Evolutionary conservation across 1,140 invertebrate species (phyloP).

Genomic region (Pseudoatta argentina): DNA sequence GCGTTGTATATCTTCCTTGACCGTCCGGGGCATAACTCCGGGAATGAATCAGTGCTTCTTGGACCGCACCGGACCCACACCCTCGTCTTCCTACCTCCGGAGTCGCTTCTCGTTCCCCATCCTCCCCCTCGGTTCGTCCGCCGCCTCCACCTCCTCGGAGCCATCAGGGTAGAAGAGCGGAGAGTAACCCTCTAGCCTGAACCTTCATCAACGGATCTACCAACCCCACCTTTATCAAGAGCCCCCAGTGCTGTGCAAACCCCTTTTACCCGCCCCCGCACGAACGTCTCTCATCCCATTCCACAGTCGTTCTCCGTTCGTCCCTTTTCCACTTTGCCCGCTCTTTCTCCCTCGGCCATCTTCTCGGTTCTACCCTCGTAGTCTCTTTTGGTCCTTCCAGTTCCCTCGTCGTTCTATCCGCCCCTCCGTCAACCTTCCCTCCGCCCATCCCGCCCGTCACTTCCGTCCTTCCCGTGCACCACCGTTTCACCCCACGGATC

Average conservation of each 20-base stretch:
- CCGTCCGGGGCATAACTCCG: slow-evolving; percentile 83
- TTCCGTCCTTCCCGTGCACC: background rate
- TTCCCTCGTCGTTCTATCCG: slow-evolving; percentile 59
- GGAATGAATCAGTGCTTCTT: slow-evolving; percentile 86
- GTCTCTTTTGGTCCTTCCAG: slow-evolving; percentile 64
- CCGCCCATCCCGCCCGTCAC: slow-evolving; percentile 6
- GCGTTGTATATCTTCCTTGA: slow-evolving; percentile 83
- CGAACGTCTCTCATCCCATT: slow-evolving; percentile 52
- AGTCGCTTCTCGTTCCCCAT: slow-evolving; percentile 60
- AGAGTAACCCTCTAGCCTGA: slow-evolving; percentile 85
- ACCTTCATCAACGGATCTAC: slow-evolving; percentile 87
- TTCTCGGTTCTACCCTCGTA: slow-evolving; percentile 68
- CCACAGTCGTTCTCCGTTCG: slow-evolving; percentile 48
- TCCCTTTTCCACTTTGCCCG: slow-evolving; percentile 18
- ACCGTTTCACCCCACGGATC: slow-evolving; percentile 73
- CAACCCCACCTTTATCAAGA: slow-evolving; percentile 87
- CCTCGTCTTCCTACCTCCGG: slow-evolving; percentile 71
- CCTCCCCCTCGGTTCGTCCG: slow-evolving; percentile 66
- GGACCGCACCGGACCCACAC: slow-evolving; percentile 82
- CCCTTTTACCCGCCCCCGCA: slow-evolving; percentile 66
- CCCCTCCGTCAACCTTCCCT: slow-evolving; percentile 68
- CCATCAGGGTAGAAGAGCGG: slow-evolving; percentile 84
- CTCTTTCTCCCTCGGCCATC: slow-evolving; percentile 54
- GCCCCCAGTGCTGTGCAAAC: slow-evolving; percentile 78
- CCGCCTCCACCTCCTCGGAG: slow-evolving; percentile 73